Evolutionary conservation across 2,888 invertebrate species (phyloP), one percentile per base, ranked within the genome.

Genomic region (Diogma glabrata): DNA sequence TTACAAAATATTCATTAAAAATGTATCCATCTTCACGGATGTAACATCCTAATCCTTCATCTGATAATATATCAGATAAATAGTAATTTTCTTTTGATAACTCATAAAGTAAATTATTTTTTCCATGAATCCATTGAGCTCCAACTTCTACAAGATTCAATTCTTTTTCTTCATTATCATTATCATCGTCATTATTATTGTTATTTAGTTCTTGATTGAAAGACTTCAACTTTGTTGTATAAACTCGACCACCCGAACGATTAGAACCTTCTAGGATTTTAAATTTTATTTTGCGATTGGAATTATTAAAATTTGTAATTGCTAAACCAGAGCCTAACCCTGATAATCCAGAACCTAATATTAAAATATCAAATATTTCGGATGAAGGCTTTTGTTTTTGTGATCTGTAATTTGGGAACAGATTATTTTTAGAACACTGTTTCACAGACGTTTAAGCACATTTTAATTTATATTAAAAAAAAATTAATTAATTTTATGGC

Each of bases 31-130:
- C 72, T 38, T 73, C 66, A 46, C 72, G 61, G 12, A 76, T 51
- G 58, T 72, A 76, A 30, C 66, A 56, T 52, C 81, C 81, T 57
- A 73, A 64, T 3, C 77, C 80, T 65, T 81, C 81, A 57, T 68
- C 67, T 1, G 76, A 75, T 23, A 54, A 2, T 26, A 22, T 10
- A 20, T 54, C 54, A 4, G 49, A 7, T 6, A 33, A 10, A 47
- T 55, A 38, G 47, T 54, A 52, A 53, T 53, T 51, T 46, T 54
- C 49, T 47, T 40, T 49, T 45, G 69, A 64, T 54, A 70, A 52
- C 45, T 65, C 61, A 50, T 63, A 63, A 1, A 70, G 63, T 19
- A 66, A 62, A 53, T 70, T 70, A 20, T 66, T 60, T 49, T 67
- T 66, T 0, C 70, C 70, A 43, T 70, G 70, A 33, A 71, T 63